A percentile compares a stretch with the other conserved stretches of the same genome.
Conservation (phyloP, 2,797 vertebrate genomes). For the Anas georgica region DNA sequence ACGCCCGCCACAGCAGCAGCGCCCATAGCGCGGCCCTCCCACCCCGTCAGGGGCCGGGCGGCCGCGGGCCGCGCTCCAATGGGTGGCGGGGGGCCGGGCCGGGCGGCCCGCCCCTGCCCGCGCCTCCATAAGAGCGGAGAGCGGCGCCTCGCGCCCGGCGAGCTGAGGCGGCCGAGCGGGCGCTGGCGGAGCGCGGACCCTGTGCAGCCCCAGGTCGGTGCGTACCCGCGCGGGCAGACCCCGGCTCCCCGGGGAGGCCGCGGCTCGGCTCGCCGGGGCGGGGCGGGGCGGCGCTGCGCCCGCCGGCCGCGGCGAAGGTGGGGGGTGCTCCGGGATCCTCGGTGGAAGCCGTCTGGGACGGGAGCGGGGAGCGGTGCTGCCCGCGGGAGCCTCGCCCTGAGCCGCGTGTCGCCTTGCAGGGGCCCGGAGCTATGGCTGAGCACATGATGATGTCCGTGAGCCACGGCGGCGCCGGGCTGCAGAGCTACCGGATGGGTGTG, state of each 20-base stretch:
- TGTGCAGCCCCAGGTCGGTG: neutral
- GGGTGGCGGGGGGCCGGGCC: neutral
- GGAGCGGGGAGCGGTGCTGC: neutral
- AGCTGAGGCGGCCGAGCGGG: neutral
- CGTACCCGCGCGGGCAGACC: neutral
- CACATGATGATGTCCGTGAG: constrained; percentile 95
- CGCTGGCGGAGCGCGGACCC: accelerated
- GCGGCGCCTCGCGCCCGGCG: accelerated
- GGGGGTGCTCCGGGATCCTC: neutral
- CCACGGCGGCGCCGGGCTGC: constrained; percentile 83
- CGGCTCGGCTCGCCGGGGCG: neutral
- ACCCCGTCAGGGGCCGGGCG: neutral
- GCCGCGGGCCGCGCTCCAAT: neutral
- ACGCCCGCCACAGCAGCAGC: neutral
- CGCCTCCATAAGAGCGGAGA: neutral
- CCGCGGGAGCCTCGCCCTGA: neutral
- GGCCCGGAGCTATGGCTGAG: constrained; percentile 86
- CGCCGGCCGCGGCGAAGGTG: neutral
- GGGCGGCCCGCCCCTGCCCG: neutral
- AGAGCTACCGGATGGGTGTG: constrained; percentile 91
- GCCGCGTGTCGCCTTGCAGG: constrained; percentile 40
- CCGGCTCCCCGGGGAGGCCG: neutral
- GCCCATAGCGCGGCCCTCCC: neutral
- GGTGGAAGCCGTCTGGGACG: neutral
- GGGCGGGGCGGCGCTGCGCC: neutral